phyloP scores from a whole-genome alignment of 2,113 vertebrate species.

The Coreoperca whiteheadi region DNA sequence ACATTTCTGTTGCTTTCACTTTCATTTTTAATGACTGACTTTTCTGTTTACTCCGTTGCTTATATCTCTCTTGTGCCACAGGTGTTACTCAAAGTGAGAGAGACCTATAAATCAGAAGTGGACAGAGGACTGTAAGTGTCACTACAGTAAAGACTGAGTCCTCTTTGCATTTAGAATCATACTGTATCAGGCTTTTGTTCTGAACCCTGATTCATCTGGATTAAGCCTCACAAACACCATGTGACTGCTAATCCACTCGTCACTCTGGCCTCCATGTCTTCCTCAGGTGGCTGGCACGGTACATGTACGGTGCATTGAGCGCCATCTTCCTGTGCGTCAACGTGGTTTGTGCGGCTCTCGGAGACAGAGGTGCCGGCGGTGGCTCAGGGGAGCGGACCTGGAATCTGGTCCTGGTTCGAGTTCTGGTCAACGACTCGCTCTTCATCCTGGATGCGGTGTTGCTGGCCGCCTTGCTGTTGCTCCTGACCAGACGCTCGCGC shows the following conservation, averaged over 20 bases:
- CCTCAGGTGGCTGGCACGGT: conserved; percentile 68
- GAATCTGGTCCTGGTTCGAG: conserved; percentile 87
- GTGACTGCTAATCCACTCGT: background rate
- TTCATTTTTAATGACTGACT: background rate
- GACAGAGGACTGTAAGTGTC: conserved; percentile 86
- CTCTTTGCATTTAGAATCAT: background rate
- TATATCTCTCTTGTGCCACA: conserved; percentile 53
- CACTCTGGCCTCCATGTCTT: background rate
- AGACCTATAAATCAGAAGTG: conserved; percentile 79
- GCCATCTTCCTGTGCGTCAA: conserved; percentile 88
- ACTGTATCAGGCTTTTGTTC: background rate
- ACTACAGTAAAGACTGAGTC: background rate
- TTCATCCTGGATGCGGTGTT: conserved; percentile 89
- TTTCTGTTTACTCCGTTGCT: background rate
- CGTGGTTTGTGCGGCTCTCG: conserved; percentile 84
- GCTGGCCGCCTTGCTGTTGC: conserved; percentile 85
- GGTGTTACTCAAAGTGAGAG: conserved; percentile 90
- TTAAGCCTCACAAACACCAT: background rate
- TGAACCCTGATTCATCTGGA: background rate
- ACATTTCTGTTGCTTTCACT: background rate
- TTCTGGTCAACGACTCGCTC: conserved; percentile 90
- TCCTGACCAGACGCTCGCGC: conserved; percentile 85
- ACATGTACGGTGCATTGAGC: conserved; percentile 75
- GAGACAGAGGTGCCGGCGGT: conserved; percentile 62
- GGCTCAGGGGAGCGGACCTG: conserved; percentile 78